Base-by-base conservation (phyloP, 2,888 invertebrate species). In the Torymus aiolomorphi region DNA sequence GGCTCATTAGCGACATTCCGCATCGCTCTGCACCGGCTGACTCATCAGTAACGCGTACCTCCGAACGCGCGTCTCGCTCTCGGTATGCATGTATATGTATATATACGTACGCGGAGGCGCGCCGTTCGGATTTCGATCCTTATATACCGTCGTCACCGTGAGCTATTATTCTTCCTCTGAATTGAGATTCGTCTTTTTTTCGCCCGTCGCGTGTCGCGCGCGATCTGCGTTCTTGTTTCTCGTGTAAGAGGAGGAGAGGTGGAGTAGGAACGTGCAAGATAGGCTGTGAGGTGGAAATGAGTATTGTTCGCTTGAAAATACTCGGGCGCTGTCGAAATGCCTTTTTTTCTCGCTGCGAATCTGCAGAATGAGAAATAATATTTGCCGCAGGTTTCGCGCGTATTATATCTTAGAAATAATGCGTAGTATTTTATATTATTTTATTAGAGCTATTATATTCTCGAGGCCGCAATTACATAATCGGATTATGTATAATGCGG, bases 1-100 rank as follows among this genome's bases (percentile, higher is more conserved):
- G 83, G 84, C 86, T 88, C 88, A 89, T 89, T 89, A 89, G 88
- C 89, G 87, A 88, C 89, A 89, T 89, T 89, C 89, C 89, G 84
- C 85, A 80, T 24, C 63, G 54, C 20, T 57, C 42, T 2, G 84
- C 83, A 85, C 84, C 85, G 83, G 84, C 86, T 89, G 89, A 89
- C 86, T 89, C 89, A 89, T 88, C 88, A 84, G 84, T 86, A 85
- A 86, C 86, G 83, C 86, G 83, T 84, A 81, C 49, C 69, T 69
- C 31, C 49, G 52, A 16, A 59, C n/a, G 51, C 63, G 20, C 49
- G 24, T 18, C 51, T 20, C 10, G 31, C 42, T 13, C 62, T 71
- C 8, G 31, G 31, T 20, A 13, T 11, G 57, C 74, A 16, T 56
- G n/a, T 16, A n/a, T 8, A 51, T 57, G 65, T 51, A 18, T 54